These are phyloP conservation scores for Neodontobutis hainanensis DNA, from an alignment of 2,113 vertebrate genomes.

Conservation along the genomic window DNA sequence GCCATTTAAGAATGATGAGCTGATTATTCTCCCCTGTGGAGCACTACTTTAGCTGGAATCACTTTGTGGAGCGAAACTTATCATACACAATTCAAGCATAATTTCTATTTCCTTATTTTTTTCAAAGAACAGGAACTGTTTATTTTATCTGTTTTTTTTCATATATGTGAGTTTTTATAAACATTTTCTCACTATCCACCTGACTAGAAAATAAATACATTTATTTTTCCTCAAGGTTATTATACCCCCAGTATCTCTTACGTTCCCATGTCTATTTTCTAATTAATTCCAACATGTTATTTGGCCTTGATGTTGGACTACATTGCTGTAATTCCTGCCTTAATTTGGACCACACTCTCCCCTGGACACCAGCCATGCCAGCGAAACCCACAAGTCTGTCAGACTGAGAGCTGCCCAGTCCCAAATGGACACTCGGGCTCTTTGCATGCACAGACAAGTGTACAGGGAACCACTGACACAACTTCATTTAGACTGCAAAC, in stretches of 20 bases:
- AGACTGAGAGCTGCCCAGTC: slow-evolving; percentile 17
- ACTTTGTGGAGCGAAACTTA: slow-evolving; percentile 4
- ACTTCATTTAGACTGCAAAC: slow-evolving; percentile 6
- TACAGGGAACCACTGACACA: slow-evolving; percentile 6
- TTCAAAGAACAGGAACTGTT: neutral
- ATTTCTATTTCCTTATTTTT: neutral
- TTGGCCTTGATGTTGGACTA: slow-evolving; percentile 33
- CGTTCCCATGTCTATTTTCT: slow-evolving; percentile 15
- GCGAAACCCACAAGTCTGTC: slow-evolving; percentile 12
- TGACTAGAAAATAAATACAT: neutral
- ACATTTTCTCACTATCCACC: neutral
- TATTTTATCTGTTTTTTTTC: neutral
- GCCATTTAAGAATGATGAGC: slow-evolving; percentile 50
- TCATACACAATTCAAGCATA: slow-evolving; percentile 9
- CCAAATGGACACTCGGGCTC: slow-evolving; percentile 37
- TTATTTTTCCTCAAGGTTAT: neutral
- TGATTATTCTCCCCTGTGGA: slow-evolving; percentile 46
- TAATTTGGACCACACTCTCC: slow-evolving; percentile 13
- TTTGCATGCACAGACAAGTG: slow-evolving; percentile 10
- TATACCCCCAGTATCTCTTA: slow-evolving; percentile 1
- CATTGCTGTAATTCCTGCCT: slow-evolving; percentile 33
- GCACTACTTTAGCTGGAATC: slow-evolving; percentile 15
- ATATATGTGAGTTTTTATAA: neutral
- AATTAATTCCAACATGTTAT: slow-evolving; percentile 44
- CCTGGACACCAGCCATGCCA: slow-evolving; percentile 47